Evolutionary conservation across 2,797 vertebrate species (phyloP).

Genomic region (Chaenodraco wilsoni): DNA sequence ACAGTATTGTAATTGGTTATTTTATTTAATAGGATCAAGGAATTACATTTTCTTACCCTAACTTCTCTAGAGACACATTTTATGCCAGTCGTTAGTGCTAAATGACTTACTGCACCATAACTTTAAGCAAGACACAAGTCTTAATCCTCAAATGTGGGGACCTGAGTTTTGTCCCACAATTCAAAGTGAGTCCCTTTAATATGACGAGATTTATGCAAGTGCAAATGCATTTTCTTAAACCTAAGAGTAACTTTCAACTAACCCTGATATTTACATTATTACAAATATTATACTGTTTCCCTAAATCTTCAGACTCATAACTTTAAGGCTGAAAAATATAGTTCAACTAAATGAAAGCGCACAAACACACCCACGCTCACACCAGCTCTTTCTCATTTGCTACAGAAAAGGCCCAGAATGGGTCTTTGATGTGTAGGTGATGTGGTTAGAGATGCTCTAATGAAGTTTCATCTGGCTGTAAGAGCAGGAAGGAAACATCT

Average conservation of each 20-base stretch:
- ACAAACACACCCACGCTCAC: conserved; percentile 13
- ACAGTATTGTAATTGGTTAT: not conserved
- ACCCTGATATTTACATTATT: not conserved
- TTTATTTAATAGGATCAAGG: not conserved
- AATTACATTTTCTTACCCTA: not conserved
- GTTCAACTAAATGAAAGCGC: not conserved
- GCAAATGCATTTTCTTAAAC: not conserved
- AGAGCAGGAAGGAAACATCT: conserved; percentile 78
- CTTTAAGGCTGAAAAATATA: too few species aligned
- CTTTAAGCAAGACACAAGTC: not conserved
- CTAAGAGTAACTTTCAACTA: not conserved
- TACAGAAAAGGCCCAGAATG: conserved; percentile 60
- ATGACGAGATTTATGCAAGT: not conserved
- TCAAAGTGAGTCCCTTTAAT: not conserved
- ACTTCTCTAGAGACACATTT: not conserved
- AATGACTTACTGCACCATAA: not conserved
- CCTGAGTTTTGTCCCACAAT: not conserved
- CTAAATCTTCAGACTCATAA: not conserved
- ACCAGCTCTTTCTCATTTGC: conserved; percentile 23
- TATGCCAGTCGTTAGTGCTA: not conserved
- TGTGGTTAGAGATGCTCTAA: conserved; percentile 68
- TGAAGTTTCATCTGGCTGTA: conserved; percentile 74
- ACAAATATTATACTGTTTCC: not conserved
- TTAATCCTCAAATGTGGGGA: not conserved
- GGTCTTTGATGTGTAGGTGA: conserved; percentile 63